phyloP scores from a whole-genome alignment of 2,797 vertebrate genomes.

The Glyptemys insculpta region DNA sequence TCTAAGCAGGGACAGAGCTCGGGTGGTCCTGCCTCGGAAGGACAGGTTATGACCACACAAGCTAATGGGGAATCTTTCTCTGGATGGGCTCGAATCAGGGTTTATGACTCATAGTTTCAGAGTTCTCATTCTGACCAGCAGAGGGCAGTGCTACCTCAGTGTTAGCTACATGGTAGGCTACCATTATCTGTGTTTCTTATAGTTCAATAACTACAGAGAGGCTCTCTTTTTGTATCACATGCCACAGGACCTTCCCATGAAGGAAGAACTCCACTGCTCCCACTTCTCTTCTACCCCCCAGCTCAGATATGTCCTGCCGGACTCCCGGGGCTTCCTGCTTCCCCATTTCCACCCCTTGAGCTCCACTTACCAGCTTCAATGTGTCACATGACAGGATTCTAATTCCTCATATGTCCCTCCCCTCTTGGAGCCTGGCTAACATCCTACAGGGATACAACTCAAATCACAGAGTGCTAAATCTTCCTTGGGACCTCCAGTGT shows the following conservation, averaged over 20 bases:
- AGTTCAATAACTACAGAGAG: background rate
- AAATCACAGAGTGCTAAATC: background rate
- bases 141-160: background rate
- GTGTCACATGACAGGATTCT: background rate
- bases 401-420: constrained; percentile 24
- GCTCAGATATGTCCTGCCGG: fast-evolving
- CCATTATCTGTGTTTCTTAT: background rate
- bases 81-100: background rate
- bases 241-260: background rate
- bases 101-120: background rate
- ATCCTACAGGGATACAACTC: constrained; percentile 27
- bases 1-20: background rate
- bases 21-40: background rate
- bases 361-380: background rate
- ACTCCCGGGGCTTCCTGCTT: background rate
- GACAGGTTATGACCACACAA: fast-evolving
- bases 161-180: background rate
- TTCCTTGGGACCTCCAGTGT: constrained; percentile 40
- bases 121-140: background rate
- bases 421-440: constrained; percentile 12
- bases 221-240: background rate
- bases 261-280: background rate
- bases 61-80: background rate
- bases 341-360: background rate
- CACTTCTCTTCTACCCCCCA: background rate